Base-by-base conservation (phyloP, 2,797 vertebrate species). In the Artibeus jamaicensis region DNA sequence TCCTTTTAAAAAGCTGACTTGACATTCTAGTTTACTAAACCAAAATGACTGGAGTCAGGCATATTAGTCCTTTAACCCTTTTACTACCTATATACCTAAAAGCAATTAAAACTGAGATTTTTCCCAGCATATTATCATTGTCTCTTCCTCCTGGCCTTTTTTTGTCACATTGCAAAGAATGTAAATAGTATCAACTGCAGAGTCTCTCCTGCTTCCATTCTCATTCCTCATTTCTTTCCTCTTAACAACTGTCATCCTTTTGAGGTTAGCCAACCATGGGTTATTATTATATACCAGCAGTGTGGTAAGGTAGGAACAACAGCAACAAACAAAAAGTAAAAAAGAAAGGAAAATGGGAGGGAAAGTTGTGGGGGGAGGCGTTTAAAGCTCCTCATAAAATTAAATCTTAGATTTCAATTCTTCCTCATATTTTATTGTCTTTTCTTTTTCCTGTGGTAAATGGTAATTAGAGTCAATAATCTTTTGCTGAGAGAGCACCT, bases 401-500 rank as follows among this genome's bases (percentile, higher is more conserved):
- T 99, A 98, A 99, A 98, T 98, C 98, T 98, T 98, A 98, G 98
- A 98, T 99, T 98, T 98, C 98, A 98, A 98, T 98, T 98, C 98
- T 97, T 97, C 97, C 95, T 98, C 98, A 97, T 98, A 98, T 98
- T 98, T 99, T 99, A 98, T 98, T 98, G 98, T 98, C 98, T 99
- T 98, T 98, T 98, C 98, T 98, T 99, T 98, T 98, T 98, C 98
- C 98, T 98, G 98, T 98, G 98, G 99, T 99, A 99, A 99, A 99
- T 98, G 99, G 99, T 99, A 99, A 99, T 99, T 99, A 99, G 98
- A 99, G 99, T 99, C 99, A 99, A 99, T 99, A 99, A 99, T 99
- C 99, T 99, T 99, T 99, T 99, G 99, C 99, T 99, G 99, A 99
- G 99, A 99, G 99, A 99, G 99, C 99, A 99, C 99, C 99, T 99